Base-by-base conservation (phyloP, 2,888 invertebrate genomes). In the Campaea margaritaria region DNA sequence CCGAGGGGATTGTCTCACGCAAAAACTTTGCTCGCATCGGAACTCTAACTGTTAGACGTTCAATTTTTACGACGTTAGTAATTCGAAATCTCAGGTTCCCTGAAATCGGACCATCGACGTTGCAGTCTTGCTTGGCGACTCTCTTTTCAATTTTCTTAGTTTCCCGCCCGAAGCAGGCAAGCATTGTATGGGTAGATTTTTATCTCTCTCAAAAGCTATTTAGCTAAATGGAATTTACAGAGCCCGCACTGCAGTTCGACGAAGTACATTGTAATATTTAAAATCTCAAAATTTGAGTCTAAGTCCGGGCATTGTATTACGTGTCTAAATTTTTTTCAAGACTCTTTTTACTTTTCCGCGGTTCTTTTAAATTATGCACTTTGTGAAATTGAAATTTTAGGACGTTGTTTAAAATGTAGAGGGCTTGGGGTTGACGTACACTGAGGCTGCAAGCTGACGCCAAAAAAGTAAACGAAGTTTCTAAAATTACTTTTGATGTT, bases 141-240 rank as follows among this genome's bases (percentile, higher is more conserved):
- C 87, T 87, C 83, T 90, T 91, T 92, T 92, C 92, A 92, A 92
- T 92, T 92, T 91, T 90, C 91, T 91, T 90, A 91, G 90, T 89
- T 91, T 90, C 86, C 83, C 79, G 81, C 81, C 86, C 81, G 81
- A 83, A 88, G 81, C 82, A 86, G 79, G 87, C 79, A 82, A 90
- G 88, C 89, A 91, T 91, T 91, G 90, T 91, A 91, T 90, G 89
- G 83, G 87, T 85, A 90, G 92, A 92, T 92, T 87, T 87, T 91
- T 92, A 92, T 91, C 92, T 91, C 76, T 82, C 89, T 84, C 83
- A 86, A 91, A 91, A 91, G 91, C 91, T 91, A 91, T 92, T 92
- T 91, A 91, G 88, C 90, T 90, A 91, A 92, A 92, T 92, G 91
- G 92, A 91, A 91, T 92, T 92, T 91, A 91, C 91, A 87, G 86